Conservation (phyloP, 1,140 invertebrate genomes). For the Maconellicoccus hirsutus region DNA sequence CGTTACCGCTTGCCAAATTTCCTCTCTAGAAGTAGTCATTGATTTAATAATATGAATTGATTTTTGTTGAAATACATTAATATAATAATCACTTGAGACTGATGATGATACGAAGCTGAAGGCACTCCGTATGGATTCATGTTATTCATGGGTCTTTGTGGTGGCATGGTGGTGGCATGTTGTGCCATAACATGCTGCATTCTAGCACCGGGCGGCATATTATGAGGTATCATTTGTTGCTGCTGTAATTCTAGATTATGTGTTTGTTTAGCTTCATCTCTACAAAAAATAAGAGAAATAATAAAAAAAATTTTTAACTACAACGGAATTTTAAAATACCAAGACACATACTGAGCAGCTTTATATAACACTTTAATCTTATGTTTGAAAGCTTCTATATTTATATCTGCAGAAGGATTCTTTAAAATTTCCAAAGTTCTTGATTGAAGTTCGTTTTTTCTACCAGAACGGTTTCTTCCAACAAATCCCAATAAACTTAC, state of each 20-base stretch:
- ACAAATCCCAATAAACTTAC: constrained; percentile 73
- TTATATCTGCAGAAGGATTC: constrained; percentile 44
- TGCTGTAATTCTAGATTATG: constrained; percentile 1
- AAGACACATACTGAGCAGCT: neutral
- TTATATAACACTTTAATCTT: constrained; percentile 22
- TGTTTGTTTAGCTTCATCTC: neutral
- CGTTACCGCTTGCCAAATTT: too few species aligned
- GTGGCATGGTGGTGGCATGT: neutral
- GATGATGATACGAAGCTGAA: neutral
- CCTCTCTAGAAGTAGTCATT: neutral
- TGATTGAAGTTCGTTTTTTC: constrained; percentile 73
- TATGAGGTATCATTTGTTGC: neutral
- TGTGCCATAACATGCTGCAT: neutral
- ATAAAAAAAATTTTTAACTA: neutral
- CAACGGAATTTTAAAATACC: neutral
- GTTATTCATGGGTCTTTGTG: too few species aligned
- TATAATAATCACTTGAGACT: neutral
- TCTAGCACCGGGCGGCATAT: neutral
- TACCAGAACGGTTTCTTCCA: constrained; percentile 69
- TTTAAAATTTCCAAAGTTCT: constrained; percentile 65
- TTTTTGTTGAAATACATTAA: neutral
- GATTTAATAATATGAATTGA: neutral
- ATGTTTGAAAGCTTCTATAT: neutral
- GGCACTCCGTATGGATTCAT: neutral
- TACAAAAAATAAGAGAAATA: neutral